Base-by-base conservation (phyloP, 2,113 vertebrate genomes). In the Pygoscelis adeliae region DNA sequence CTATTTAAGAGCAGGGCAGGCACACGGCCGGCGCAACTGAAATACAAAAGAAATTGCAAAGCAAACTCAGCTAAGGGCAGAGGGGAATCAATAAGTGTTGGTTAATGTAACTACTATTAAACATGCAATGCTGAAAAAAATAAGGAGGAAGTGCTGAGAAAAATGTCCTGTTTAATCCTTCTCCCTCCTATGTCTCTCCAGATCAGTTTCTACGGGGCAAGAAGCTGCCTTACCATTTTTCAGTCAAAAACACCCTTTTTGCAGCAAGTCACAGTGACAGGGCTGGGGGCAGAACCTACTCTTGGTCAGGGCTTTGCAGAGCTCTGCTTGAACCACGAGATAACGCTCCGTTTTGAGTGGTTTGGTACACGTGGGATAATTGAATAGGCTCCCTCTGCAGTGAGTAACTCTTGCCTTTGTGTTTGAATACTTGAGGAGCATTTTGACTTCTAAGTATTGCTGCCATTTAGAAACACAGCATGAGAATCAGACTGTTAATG, bases 11-110 rank as follows among this genome's bases (percentile, higher is more conserved):
- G 47, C 63, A 55, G 50, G 56, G 11, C 77, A 90, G 46, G 36
- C 22, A 52, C 11, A 8, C 0, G 1, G 69, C 14, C 0, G 5
- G 53, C 1, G 1, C 70, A 26, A 36, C 66, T 5, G 42, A 13
- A 67, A 34, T 6, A 21, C 65, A 63, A 72, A 17, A 19, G n/a
- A 32, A 47, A 58, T 2, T 2, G 42, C 81, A n/a, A 13, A 65
- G 36, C 36, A 38, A 76, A 38, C 29, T 20, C 71, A 56, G 56
- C 19, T 6, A 8, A 7, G 46, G 50, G 40, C 80, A 76, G 61
- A 47, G 29, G 15, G 26, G 38, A 12, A 23, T 67, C 52, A 3
- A 3, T 13, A 32, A 13, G 40, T 1, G 22, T 1, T 25, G 30
- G 10, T 16, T 73, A 49, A 10, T 3, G 13, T 1, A 55, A 47